Evolutionary conservation across 2,888 invertebrate genomes (phyloP).

Genomic region (Hipparchia semele): DNA sequence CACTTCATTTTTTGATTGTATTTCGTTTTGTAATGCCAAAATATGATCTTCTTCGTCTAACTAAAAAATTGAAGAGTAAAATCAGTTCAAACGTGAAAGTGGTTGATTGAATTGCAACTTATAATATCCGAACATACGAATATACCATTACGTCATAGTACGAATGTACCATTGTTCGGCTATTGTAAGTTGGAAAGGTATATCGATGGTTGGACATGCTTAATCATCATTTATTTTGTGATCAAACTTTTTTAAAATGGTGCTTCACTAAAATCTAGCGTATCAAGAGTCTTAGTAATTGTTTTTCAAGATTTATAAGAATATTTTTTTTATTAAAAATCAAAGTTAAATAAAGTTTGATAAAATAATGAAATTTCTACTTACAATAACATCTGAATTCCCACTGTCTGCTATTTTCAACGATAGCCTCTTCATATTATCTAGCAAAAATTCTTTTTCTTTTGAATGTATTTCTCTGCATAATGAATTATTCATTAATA

Average conservation of each 20-base stretch:
- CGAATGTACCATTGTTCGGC: too few relatives aligned
- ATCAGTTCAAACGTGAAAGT: neutral
- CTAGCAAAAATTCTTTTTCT: slow-evolving; percentile 79
- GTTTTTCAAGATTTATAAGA: neutral
- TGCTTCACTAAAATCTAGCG: too few relatives aligned
- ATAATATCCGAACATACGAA: too few relatives aligned
- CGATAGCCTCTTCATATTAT: slow-evolving; percentile 59
- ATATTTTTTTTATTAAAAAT: too few relatives aligned
- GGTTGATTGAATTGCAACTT: too few relatives aligned
- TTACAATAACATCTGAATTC: slow-evolving; percentile 52
- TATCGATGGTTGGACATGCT: too few relatives aligned
- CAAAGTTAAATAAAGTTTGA: too few relatives aligned
- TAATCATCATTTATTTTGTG: too few relatives aligned
- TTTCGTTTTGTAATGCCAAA: slow-evolving; percentile 44
- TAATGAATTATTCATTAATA: neutral
- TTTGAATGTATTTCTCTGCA: slow-evolving; percentile 72
- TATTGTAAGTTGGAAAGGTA: too few relatives aligned
- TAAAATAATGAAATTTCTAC: neutral
- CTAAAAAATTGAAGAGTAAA: slow-evolving; percentile 4
- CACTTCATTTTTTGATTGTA: slow-evolving; percentile 51
- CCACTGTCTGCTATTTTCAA: slow-evolving; percentile 57
- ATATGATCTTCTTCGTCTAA: slow-evolving; percentile 45
- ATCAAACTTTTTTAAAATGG: too few relatives aligned
- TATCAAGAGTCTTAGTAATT: neutral
- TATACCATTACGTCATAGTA: too few relatives aligned